These are phyloP conservation scores for Sternotherus odoratus DNA, from an alignment of 2,797 vertebrate genomes.

Conservation along the genomic window DNA sequence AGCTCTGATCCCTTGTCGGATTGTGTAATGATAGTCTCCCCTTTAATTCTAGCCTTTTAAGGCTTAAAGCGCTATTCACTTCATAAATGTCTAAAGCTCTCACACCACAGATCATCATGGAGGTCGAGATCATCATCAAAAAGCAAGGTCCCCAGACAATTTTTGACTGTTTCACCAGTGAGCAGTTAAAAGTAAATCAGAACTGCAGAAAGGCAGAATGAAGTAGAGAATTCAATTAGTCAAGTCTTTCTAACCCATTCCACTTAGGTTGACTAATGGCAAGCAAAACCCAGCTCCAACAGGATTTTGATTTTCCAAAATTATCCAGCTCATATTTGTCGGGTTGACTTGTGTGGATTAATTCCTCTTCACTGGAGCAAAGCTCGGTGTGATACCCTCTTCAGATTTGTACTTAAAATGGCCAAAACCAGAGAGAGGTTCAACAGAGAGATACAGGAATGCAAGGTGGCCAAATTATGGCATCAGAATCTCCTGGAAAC, in stretches of 20 bases:
- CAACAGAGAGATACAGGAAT: conserved; percentile 31
- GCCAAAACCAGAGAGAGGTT: conserved; percentile 19
- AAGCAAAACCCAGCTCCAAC: background rate
- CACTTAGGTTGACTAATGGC: background rate
- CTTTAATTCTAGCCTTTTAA: background rate
- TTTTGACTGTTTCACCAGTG: background rate
- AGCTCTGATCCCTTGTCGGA: background rate
- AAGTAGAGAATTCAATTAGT: background rate
- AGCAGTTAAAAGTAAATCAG: background rate
- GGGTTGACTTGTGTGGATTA: background rate
- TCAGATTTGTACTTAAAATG: background rate
- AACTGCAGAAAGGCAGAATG: background rate
- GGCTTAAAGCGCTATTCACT: background rate
- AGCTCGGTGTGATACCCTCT: background rate
- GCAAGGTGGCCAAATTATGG: conserved; percentile 29
- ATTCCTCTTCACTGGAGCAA: conserved; percentile 43
- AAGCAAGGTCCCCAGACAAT: background rate
- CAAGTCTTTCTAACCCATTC: background rate
- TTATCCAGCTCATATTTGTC: background rate
- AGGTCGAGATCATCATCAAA: background rate
- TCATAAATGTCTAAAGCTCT: background rate
- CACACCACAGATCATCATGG: background rate
- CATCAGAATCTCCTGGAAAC: background rate
- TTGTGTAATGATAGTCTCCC: background rate
- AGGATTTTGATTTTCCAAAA: background rate